These are phyloP conservation scores for Nasonia oneida DNA, from an alignment of 2,888 invertebrate species.

Conservation along the genomic window DNA sequence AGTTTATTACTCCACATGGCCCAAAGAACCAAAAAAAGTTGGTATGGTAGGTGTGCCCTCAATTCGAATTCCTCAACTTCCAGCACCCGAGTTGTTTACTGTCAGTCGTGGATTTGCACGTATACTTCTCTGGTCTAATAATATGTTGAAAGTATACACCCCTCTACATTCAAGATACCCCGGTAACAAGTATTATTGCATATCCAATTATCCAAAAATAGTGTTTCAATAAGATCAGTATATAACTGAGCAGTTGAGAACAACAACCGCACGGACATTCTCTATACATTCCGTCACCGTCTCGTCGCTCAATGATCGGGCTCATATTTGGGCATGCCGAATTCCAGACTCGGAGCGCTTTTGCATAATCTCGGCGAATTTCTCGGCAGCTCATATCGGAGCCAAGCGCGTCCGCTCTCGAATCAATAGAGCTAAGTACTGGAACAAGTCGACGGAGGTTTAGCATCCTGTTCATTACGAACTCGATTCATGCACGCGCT, in stretches of 20 bases:
- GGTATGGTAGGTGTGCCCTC: no score
- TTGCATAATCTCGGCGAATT: not conserved
- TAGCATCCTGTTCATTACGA: slow-evolving; percentile 5
- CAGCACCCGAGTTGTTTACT: no score
- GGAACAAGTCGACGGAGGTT: not conserved
- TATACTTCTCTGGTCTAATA: no score
- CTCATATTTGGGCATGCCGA: not conserved
- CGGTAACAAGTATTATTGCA: no score
- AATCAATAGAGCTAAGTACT: slow-evolving; percentile 6
- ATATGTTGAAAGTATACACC: no score
- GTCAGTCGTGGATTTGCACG: no score
- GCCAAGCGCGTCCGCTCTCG: not conserved
- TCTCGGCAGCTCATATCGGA: not conserved
- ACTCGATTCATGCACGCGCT: not conserved
- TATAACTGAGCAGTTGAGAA: not conserved
- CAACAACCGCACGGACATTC: not conserved
- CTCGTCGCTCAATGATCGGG: not conserved
- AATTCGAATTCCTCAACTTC: no score
- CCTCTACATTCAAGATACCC: no score
- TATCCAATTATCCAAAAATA: not conserved
- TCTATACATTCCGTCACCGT: not conserved
- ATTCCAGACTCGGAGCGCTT: slow-evolving; percentile 22
- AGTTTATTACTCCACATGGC: no score
- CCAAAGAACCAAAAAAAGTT: no score
- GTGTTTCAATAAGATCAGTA: no score